Evolutionary conservation across 2,113 vertebrate species (phyloP), one percentile per base, ranked within the genome.

Genomic region (Odocoileus virginianus): DNA sequence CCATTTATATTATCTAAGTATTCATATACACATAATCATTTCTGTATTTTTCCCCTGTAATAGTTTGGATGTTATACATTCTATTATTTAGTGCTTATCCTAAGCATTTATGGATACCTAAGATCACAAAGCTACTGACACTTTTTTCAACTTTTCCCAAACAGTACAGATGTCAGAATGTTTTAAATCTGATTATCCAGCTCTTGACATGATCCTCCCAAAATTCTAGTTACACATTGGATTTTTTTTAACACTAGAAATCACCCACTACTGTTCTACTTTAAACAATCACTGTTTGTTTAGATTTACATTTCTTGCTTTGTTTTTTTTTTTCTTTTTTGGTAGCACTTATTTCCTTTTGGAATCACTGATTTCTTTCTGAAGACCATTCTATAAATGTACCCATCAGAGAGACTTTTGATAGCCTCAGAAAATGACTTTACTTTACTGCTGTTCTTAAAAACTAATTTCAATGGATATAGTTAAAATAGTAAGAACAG

Each of bases 381-480:
- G 45, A 85, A 87, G 43, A 85, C 74, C 36, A 91, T 74, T 84
- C 45, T 84, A n/a, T 71, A 96, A 84, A 95, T 55, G 25, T 36
- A 47, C 25, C 33, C 8, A 30, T 50, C 21, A 30, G 50, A 43
- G 52, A 94, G 33, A 40, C 14, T 58, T 90, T 50, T 54, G 10
- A 28, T 78, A 91, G n/a, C n/a, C 58, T 95, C 33, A 87, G 97
- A 95, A 93, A 91, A 93, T 91, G 15, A 87, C n/a, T 52, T 79
- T 57, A 74, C 86, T 85, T 89, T 89, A 92, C 13, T 89, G 10
- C 21, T 14, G 2, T 55, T 95, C 50, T 82, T 83, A 45, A 94
- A 91, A 92, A 93, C 36, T 76, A 95, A 82, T 50, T 86, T 40
- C 15, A 78, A 9, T 58, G 36, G 27, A 3, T n/a, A 57, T 27